Base-by-base conservation (phyloP, 2,113 vertebrate genomes). In the Apodemus speciosus region DNA sequence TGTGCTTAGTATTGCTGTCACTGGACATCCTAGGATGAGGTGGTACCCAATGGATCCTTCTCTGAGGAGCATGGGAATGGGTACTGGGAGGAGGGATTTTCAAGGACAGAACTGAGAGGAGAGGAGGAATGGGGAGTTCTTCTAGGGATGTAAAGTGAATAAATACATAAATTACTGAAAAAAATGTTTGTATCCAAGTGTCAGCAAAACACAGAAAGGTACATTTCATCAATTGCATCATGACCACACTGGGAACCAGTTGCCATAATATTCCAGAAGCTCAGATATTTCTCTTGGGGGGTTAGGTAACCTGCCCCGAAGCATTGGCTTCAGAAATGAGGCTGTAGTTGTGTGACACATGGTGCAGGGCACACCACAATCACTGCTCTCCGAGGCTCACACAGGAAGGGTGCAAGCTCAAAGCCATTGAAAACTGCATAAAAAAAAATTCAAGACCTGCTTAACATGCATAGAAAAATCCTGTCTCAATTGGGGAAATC, bases 291-390 rank as follows among this genome's bases (percentile, higher is more conserved):
- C 56, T 60, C 51, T 53, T 60, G 20, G 21, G 18, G 16, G 3
- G 2, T 38, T 4, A 27, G 1, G 20, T 69, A 69, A n/a, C 3
- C 4, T 8, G 1, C 6, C 30, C 20, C 5, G 20, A 6, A n/a
- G 38, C 0, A 23, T n/a, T 32, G 21, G 2, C 38, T 38, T 15
- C 5, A 20, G 0, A 10, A n/a, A 62, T 51, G 9, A 4, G 2
- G 10, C 3, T 56, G 1, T 91, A 13, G 18, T 4, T 4, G 1
- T 3, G 35, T 68, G 69, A 5, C 72, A 1, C 9, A 64, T 9
- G 53, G 3, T 11, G 15, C 9, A 40, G 11, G 7, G 2, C 23
- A 40, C 6, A 58, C 21, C 3, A 9, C 27, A 81, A 9, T 40
- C 49, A 27, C n/a, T 58, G 25, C 21, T 40, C n/a, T 68, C 18